Conservation (phyloP, 2,797 vertebrate genomes). For the Tiaroga cobitis region DNA sequence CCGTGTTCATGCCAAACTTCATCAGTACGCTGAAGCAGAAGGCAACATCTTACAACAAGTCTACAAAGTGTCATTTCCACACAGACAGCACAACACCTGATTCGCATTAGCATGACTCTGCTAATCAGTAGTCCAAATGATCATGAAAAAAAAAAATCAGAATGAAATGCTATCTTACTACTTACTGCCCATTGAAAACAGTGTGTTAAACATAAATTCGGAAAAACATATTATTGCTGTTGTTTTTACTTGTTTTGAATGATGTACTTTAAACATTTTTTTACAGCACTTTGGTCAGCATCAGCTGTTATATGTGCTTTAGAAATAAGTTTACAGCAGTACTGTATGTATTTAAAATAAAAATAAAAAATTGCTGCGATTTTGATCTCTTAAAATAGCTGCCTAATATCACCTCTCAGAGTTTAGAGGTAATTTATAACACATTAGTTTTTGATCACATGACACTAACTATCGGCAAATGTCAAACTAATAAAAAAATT, state of each 20-base stretch:
- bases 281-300: background rate
- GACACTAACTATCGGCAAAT: background rate
- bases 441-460: background rate
- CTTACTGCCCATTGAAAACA: background rate
- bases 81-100: conserved; percentile 5
- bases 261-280: background rate
- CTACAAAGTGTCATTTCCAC: background rate
- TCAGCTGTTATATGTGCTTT: background rate
- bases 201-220: background rate
- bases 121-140: background rate
- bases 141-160: background rate
- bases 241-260: background rate
- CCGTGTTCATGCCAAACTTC: background rate
- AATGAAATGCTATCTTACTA: background rate
- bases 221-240: background rate
- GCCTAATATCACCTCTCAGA: background rate
- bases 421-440: background rate
- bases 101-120: background rate
- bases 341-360: background rate
- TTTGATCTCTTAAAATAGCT: background rate
- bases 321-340: background rate
- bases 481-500: conserved; percentile 14
- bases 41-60: background rate
- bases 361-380: background rate
- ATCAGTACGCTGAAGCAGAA: background rate